Evolutionary conservation across 2,888 invertebrate species (phyloP).

Genomic region (Plemyria rubiginata): DNA sequence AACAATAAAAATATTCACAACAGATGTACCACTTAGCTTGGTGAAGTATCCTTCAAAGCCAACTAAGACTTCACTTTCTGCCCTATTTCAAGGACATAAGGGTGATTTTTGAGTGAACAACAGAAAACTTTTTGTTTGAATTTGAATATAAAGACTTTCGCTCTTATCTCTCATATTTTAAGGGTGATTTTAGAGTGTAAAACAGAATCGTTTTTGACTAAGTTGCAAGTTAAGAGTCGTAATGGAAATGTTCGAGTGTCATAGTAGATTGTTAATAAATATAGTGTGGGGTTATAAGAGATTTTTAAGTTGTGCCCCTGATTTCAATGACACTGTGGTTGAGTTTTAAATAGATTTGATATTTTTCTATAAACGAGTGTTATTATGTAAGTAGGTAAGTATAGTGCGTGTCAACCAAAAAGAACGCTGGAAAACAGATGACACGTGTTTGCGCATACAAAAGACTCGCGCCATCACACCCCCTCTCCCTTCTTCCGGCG

Average conservation of each 20-base stretch:
- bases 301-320: constrained; percentile 5
- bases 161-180: neutral
- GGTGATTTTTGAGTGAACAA: neutral
- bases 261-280: constrained; percentile 15
- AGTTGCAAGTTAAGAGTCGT: constrained; percentile 21
- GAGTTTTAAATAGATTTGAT: neutral
- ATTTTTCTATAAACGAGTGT: neutral
- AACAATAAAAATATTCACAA: constrained; percentile 10
- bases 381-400: too few species aligned
- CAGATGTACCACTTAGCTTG: constrained; percentile 7
- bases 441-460: too few species aligned
- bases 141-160: neutral
- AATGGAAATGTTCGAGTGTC: constrained; percentile 13
- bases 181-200: neutral
- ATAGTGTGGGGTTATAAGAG: constrained; percentile 7
- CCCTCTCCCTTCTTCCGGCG: too few species aligned
- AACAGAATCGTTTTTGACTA: neutral
- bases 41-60: neutral
- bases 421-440: too few species aligned
- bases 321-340: constrained; percentile 5
- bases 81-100: neutral
- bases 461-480: too few species aligned
- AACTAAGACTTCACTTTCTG: neutral
- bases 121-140: too few species aligned
- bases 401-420: too few species aligned